Evolutionary conservation across 2,113 vertebrate genomes (phyloP), one percentile per base, ranked within the genome.

Genomic region (Eudorcas thomsonii): DNA sequence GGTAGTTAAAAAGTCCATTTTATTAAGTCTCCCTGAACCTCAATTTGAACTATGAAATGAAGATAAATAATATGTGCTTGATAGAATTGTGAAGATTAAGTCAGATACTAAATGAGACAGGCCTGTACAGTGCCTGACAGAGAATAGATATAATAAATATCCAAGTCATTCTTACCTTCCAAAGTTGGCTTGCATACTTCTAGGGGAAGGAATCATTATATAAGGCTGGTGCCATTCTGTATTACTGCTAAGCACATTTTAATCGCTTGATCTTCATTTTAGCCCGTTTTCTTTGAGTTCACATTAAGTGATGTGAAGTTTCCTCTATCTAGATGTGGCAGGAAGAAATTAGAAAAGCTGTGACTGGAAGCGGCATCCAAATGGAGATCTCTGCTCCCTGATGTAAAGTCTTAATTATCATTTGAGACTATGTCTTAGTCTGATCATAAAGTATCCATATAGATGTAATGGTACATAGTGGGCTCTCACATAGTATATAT

Each of bases 31-130:
- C 84, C 64, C 15, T 90, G 82, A 94, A 45, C 33, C 25, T 86
- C 45, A 92, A 1, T 88, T 92, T 90, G 43, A 91, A 45, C 64
- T 92, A 39, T 96, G 78, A 95, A 94, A 94, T 64, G 45, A 96
- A 55, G 30, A 60, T 95, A 87, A 85, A 57, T 85, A 83, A 80
- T 95, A 33, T 3, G 30, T 85, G 90, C 14, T 93, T 93, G 59
- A 50, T 82, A 90, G 57, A 91, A 77, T n/a, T 94, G 26, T 95
- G 55, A 88, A 43, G n/a, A 71, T 86, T 96, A 94, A 95, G n/a
- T 94, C 39, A 86, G 78, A 91, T 91, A 50, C 57, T 94, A 88
- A 50, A 80, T 92, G 83, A 95, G 55, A 83, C 16, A 77, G 43
- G 19, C 54, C 23, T 16, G 3, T 2, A 71, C 28, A 94, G 43